Conservation (phyloP, 2,113 vertebrate genomes). For the Hypomesus transpacificus region DNA sequence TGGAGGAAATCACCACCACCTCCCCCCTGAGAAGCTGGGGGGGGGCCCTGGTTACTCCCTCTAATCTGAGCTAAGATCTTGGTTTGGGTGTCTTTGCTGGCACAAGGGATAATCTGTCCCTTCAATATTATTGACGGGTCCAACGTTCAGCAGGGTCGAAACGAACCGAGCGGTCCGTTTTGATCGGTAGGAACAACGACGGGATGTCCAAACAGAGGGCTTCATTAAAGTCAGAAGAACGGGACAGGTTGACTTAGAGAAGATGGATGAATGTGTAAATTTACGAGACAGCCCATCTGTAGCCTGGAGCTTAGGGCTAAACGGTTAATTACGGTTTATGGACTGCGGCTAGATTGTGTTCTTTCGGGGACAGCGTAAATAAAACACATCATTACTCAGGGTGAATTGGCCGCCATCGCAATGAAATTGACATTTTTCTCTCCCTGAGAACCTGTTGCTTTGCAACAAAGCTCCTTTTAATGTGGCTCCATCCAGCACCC, state of each 20-base stretch:
- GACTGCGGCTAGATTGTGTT: constrained; percentile 64
- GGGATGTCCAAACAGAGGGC: constrained; percentile 45
- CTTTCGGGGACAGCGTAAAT: constrained; percentile 68
- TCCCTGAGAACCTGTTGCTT: constrained; percentile 77
- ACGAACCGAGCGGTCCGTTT: constrained; percentile 13
- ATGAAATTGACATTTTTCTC: constrained; percentile 78
- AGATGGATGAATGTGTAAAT: constrained; percentile 67
- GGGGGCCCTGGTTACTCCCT: constrained; percentile 21
- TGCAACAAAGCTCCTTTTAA: constrained; percentile 82
- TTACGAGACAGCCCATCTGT: constrained; percentile 66
- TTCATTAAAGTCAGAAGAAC: constrained; percentile 51
- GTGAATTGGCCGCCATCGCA: constrained; percentile 60
- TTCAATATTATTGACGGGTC: constrained; percentile 38
- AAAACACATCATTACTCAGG: constrained; percentile 75
- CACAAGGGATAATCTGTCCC: constrained; percentile 58
- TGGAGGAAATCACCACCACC: constrained; percentile 37
- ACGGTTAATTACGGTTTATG: constrained; percentile 71
- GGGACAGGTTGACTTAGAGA: constrained; percentile 54
- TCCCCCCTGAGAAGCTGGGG: neutral
- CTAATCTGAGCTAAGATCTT: constrained; percentile 48
- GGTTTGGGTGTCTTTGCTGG: constrained; percentile 53
- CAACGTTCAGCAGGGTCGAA: constrained; percentile 12
- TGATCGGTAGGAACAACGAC: constrained; percentile 4
- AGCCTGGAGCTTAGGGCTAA: constrained; percentile 65
- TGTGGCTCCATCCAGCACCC: constrained; percentile 62